Evolutionary conservation across 2,888 invertebrate species (phyloP).

Genomic region (Leptopterna dolabrata): DNA sequence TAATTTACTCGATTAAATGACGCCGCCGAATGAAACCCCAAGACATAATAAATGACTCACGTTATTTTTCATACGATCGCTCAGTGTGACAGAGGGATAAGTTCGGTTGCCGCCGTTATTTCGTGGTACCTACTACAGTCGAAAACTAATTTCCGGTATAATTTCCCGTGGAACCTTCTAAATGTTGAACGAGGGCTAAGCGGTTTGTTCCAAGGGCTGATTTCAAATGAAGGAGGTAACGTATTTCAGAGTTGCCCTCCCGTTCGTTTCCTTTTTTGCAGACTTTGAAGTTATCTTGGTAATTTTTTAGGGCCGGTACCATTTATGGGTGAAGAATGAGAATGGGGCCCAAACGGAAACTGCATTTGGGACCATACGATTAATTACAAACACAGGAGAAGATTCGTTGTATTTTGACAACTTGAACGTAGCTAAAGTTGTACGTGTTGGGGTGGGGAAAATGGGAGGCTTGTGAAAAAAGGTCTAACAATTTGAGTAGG

Average conservation of each 20-base stretch:
- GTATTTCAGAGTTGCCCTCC: background rate
- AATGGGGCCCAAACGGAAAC: background rate
- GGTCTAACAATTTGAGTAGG: too few relatives aligned
- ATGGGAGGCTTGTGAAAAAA: too few relatives aligned
- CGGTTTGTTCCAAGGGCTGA: background rate
- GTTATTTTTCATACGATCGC: background rate
- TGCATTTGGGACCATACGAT: background rate
- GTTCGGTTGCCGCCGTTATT: background rate
- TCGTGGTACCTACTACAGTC: constrained; percentile 1
- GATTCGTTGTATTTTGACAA: too few relatives aligned
- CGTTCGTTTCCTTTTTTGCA: background rate
- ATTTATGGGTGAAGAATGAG: background rate
- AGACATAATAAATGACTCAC: background rate
- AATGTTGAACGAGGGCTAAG: background rate
- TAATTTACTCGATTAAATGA: too few relatives aligned
- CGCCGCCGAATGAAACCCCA: too few relatives aligned
- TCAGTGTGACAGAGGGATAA: background rate
- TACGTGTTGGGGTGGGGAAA: too few relatives aligned
- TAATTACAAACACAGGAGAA: too few relatives aligned
- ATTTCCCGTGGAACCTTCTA: constrained; percentile 28
- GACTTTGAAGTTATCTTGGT: background rate
- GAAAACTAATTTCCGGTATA: constrained; percentile 53
- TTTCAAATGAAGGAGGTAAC: background rate
- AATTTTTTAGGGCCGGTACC: background rate
- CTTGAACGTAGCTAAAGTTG: too few relatives aligned